Base-by-base conservation (phyloP, 2,113 vertebrate species). In the Puntigrus tetrazona region DNA sequence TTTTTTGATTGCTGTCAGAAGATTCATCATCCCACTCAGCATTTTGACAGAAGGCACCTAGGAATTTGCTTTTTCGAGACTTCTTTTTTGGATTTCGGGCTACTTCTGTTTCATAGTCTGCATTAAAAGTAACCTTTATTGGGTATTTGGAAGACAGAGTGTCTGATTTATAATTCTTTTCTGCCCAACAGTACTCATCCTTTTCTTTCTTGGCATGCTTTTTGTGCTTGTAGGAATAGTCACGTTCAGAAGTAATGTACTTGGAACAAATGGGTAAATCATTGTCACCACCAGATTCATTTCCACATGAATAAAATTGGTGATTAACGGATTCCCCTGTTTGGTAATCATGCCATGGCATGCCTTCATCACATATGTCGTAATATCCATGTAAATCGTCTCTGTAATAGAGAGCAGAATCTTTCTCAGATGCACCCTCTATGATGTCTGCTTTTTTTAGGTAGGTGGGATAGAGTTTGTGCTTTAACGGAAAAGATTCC, bases 1-100 rank as follows among this genome's bases (percentile, higher is more conserved):
- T 82, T 31, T 84, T 87, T 55, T 18, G 52, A 3, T 61, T 78
- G 74, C 72, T 86, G 16, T 82, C 27, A 25, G 18, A 45, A 81
- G 31, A 65, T 36, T 79, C 55, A 47, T 83, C 38, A 20, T 84
- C 70, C 36, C 16, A 36, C 81, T 45, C 55, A 43, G n/a, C 6
- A 34, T 80, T 55, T 70, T 77, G 78, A 52, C 38, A 31, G 4
- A 72, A 69, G 14, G 50, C 50, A 72, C 75, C 69, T 31, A 31
- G 61, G 36, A 2, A 67, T 72, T 84, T 75, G 1, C 31, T 45
- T 31, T 55, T 88, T 72, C 72, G 81, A 63, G 43, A 70, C 7
- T 47, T 81, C 45, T 81, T 82, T 70, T 70, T 36, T 52, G 61
- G 1, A 63, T 6, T 63, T 31, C 1, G 14, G 3, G 7, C 45